Percentiles rank a stretch among this genome's conserved stretches.
Conservation (phyloP, 2,888 invertebrate genomes). For the Cataglyphis altisquamis region DNA sequence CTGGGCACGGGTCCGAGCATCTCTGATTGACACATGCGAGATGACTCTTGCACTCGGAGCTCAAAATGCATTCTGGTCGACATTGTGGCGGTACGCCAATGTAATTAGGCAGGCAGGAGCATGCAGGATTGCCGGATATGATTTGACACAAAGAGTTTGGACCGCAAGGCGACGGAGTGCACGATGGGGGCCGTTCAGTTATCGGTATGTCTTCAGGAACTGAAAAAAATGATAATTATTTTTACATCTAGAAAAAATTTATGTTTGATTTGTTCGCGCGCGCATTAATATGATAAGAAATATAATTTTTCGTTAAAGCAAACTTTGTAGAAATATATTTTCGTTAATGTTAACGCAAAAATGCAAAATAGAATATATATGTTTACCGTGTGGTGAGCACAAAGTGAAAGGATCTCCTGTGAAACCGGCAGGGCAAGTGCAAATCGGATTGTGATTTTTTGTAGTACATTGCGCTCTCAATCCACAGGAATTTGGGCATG, state of each 20-base stretch:
- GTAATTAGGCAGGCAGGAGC: slow-evolving; percentile 93
- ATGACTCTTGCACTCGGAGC: slow-evolving; percentile 92
- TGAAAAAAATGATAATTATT: slow-evolving; percentile 13
- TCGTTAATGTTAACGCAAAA: background rate
- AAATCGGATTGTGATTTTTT: slow-evolving; percentile 95
- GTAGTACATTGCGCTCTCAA: slow-evolving; percentile 93
- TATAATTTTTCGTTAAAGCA: background rate
- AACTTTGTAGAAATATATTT: background rate
- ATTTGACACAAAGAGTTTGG: slow-evolving; percentile 94
- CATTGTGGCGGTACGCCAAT: slow-evolving; percentile 93
- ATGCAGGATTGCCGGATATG: slow-evolving; percentile 91
- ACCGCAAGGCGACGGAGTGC: slow-evolving; percentile 94
- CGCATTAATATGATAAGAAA: background rate
- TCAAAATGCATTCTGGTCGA: slow-evolving; percentile 93
- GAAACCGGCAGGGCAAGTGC: slow-evolving; percentile 94
- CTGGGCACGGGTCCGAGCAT: slow-evolving; percentile 94
- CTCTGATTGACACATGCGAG: slow-evolving; percentile 92
- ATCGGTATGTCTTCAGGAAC: slow-evolving; percentile 76
- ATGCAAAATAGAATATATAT: background rate
- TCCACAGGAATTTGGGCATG: slow-evolving; percentile 96
- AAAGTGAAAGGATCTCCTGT: slow-evolving; percentile 95
- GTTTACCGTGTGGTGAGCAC: slow-evolving; percentile 91
- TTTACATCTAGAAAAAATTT: slow-evolving; percentile 24
- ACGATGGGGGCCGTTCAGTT: slow-evolving; percentile 91
- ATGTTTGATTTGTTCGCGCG: slow-evolving; percentile 1